Evolutionary conservation across 1,140 invertebrate genomes (phyloP).

Genomic region (Drosophila kikkawai): DNA sequence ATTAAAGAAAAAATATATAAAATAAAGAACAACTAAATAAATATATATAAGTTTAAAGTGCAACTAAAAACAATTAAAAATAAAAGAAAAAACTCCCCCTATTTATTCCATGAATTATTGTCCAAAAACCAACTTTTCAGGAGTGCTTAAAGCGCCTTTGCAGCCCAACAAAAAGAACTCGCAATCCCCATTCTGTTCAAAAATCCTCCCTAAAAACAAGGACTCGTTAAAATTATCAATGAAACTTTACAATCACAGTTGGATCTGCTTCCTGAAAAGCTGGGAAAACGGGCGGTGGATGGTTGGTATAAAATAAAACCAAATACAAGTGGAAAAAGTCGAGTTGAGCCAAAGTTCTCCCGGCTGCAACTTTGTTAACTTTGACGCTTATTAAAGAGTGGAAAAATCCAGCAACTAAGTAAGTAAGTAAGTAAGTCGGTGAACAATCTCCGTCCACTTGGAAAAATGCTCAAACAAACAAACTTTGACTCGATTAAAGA

Average conservation of each 20-base stretch:
- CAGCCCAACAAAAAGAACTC: slow-evolving; percentile 48
- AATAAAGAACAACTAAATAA: background rate
- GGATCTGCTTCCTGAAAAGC: slow-evolving; percentile 23
- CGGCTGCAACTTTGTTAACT: slow-evolving; percentile 71
- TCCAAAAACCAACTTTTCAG: slow-evolving; percentile 47
- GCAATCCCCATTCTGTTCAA: background rate
- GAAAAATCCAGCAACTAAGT: slow-evolving; percentile 19
- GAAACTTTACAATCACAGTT: slow-evolving; percentile 77
- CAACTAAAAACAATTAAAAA: background rate
- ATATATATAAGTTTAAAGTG: background rate
- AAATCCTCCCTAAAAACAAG: slow-evolving; percentile 24
- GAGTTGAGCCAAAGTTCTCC: slow-evolving; percentile 35
- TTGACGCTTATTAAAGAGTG: slow-evolving; percentile 61
- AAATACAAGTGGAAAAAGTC: slow-evolving; percentile 38
- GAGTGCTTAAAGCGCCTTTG: slow-evolving; percentile 72
- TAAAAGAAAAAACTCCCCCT: too few species aligned
- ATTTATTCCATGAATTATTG: slow-evolving; percentile 6
- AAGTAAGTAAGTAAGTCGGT: slow-evolving; percentile 1
- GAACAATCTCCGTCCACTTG: slow-evolving; percentile 8
- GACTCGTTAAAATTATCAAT: slow-evolving; percentile 81
- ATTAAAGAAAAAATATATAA: too few species aligned
- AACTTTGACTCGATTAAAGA: slow-evolving; percentile 39
- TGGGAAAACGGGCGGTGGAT: background rate
- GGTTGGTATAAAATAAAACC: slow-evolving; percentile 10
- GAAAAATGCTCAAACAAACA: slow-evolving; percentile 8